A percentile compares a stretch with the other conserved stretches of the same genome.
Conservation (phyloP, 2,113 vertebrate species). For the Malurus cyaneus region DNA sequence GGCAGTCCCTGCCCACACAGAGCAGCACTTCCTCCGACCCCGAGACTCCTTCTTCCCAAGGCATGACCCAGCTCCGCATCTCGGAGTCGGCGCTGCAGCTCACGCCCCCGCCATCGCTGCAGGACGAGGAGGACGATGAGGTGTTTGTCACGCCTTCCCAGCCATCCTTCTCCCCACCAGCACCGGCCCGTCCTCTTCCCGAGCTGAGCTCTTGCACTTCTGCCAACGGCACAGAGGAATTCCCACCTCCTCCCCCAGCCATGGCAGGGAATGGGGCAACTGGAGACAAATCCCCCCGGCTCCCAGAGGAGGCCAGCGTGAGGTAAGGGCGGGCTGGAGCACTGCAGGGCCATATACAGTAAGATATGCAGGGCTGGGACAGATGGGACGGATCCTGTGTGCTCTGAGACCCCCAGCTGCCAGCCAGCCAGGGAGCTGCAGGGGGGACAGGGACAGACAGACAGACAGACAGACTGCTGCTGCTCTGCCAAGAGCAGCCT, state of each 20-base stretch:
- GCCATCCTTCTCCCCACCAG: slow-evolving; percentile 2
- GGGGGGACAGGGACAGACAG: background rate
- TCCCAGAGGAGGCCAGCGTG: background rate
- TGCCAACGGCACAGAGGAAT: slow-evolving; percentile 42
- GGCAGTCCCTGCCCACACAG: slow-evolving; percentile 18
- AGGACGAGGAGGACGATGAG: slow-evolving; percentile 80
- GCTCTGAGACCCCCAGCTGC: background rate
- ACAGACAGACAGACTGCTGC: background rate
- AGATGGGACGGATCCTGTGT: background rate
- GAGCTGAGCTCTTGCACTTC: slow-evolving; percentile 28
- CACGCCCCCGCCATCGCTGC: background rate
- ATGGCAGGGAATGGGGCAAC: background rate
- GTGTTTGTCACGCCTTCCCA: slow-evolving; percentile 79
- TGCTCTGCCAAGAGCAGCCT: background rate
- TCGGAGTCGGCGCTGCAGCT: slow-evolving; percentile 79
- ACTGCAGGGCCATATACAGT: background rate
- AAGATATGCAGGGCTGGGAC: background rate
- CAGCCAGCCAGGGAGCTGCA: rapidly evolving
- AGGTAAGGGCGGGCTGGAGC: slow-evolving; percentile 54
- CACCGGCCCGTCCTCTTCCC: background rate
- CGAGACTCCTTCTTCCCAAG: slow-evolving; percentile 31
- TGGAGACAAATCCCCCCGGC: background rate
- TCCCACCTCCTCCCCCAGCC: slow-evolving; percentile 55
- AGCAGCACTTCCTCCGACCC: slow-evolving; percentile 67
- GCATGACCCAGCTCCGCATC: slow-evolving; percentile 75